Evolutionary conservation across 2,888 invertebrate genomes (phyloP).

Genomic region (Stenichneumon culpator): DNA sequence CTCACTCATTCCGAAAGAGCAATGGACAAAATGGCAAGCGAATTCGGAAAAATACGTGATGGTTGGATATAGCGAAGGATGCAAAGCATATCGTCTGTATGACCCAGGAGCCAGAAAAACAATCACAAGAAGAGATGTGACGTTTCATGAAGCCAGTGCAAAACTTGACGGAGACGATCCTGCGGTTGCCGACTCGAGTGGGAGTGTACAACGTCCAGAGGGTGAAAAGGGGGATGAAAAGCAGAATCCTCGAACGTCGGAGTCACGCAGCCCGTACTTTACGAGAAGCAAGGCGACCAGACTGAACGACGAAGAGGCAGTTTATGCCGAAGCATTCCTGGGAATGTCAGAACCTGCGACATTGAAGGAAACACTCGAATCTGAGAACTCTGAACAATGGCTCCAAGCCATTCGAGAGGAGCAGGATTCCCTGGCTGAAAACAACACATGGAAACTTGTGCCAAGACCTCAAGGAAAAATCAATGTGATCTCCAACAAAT

Average conservation of each 20-base stretch:
- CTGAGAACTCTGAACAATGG: slow-evolving; percentile 41
- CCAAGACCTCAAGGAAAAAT: slow-evolving; percentile 8
- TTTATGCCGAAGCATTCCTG: slow-evolving; percentile 33
- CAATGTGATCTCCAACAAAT: slow-evolving; percentile 35
- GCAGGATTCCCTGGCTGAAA: neutral
- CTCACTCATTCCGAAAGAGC: slow-evolving; percentile 61
- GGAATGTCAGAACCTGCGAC: slow-evolving; percentile 17
- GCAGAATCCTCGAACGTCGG: slow-evolving; percentile 11
- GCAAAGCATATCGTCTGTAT: slow-evolving; percentile 71
- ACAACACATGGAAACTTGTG: slow-evolving; percentile 24
- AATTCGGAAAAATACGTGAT: slow-evolving; percentile 73
- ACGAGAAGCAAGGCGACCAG: slow-evolving; percentile 25
- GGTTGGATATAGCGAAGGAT: slow-evolving; percentile 68
- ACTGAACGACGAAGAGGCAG: slow-evolving; percentile 12
- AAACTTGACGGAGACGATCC: neutral
- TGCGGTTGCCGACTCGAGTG: too few species aligned
- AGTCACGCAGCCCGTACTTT: slow-evolving; percentile 16
- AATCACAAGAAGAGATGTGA: slow-evolving; percentile 64
- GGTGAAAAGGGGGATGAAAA: neutral
- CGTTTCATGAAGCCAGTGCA: slow-evolving; percentile 31
- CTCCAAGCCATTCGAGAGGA: slow-evolving; percentile 43
- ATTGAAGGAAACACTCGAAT: slow-evolving; percentile 29
- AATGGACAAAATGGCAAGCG: slow-evolving; percentile 73
- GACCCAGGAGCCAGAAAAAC: slow-evolving; percentile 66
- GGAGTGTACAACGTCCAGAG: too few species aligned